Percentiles rank a stretch among this genome's conserved stretches.
These are phyloP conservation scores for Adineta ricciae DNA, from an alignment of 2,888 invertebrate genomes.

Conservation along the genomic window DNA sequence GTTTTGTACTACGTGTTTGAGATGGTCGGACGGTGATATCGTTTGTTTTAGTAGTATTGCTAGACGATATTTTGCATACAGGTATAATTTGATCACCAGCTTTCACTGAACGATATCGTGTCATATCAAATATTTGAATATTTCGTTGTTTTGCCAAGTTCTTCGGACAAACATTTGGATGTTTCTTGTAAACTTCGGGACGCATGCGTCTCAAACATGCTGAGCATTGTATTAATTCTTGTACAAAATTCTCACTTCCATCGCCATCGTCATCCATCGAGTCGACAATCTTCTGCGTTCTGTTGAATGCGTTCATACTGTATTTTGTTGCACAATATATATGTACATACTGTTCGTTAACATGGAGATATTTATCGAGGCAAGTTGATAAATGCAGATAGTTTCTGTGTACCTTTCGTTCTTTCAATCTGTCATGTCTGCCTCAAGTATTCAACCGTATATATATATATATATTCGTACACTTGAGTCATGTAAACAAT, in stretches of 20 bases:
- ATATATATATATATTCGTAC: too few species aligned
- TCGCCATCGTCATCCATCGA: background rate
- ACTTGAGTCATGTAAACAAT: too few species aligned
- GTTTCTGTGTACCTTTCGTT: background rate
- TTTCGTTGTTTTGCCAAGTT: background rate
- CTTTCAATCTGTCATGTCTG: background rate
- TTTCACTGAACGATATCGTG: background rate
- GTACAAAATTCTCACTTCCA: background rate
- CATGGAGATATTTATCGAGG: constrained; percentile 1
- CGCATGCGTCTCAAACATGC: background rate
- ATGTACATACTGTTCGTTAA: background rate
- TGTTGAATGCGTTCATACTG: background rate
- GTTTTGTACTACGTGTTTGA: constrained; percentile 15
- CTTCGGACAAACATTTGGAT: background rate
- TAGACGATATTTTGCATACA: background rate
- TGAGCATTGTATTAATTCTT: background rate
- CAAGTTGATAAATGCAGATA: background rate
- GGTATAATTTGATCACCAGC: background rate
- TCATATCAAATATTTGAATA: background rate
- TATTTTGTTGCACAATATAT: background rate
- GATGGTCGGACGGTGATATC: background rate
- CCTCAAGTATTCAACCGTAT: too few species aligned
- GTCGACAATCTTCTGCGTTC: background rate
- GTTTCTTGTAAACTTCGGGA: background rate
- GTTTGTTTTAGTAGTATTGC: background rate